Conservation (phyloP, 2,113 vertebrate species). For the Octodon degus region DNA sequence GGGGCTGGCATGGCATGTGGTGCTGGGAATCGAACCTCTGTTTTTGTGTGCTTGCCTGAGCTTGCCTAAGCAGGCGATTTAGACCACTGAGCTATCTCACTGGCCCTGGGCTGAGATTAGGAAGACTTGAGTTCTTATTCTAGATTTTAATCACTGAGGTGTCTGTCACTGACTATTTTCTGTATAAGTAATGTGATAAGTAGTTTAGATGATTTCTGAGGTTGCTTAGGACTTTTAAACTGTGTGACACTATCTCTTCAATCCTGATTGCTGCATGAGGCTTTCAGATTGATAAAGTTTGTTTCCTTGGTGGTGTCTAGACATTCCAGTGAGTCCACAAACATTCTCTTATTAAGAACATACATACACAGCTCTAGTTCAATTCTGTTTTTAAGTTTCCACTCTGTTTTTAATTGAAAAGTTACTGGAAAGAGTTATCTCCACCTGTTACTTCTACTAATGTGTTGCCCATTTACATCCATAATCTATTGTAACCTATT, state of each 20-base stretch:
- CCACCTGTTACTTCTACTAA: constrained; percentile 8
- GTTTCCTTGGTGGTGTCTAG: not conserved
- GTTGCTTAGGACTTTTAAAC: not conserved
- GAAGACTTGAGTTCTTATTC: constrained; percentile 31
- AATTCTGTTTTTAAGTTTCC: not conserved
- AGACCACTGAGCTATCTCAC: too few relatives aligned
- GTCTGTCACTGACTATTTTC: not conserved
- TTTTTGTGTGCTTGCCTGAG: too few relatives aligned
- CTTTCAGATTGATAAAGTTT: constrained; percentile 11
- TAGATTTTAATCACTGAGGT: not conserved
- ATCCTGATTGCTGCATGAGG: not conserved
- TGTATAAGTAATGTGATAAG: not conserved
- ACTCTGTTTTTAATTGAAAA: constrained; percentile 30
- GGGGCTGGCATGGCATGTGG: too few relatives aligned
- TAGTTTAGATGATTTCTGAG: constrained; percentile 25
- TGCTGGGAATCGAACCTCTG: too few relatives aligned
- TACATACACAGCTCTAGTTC: not conserved
- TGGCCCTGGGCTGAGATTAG: not conserved
- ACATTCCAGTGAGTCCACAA: not conserved
- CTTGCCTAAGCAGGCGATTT: too few relatives aligned
- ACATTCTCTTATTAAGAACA: not conserved
- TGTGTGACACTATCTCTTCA: not conserved
- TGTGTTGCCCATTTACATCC: not conserved
- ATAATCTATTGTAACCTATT: constrained; percentile 45
- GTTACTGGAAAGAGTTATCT: constrained; percentile 13